Conservation (phyloP, 23 tunicate genomes). For the Halocynthia aurantium region DNA sequence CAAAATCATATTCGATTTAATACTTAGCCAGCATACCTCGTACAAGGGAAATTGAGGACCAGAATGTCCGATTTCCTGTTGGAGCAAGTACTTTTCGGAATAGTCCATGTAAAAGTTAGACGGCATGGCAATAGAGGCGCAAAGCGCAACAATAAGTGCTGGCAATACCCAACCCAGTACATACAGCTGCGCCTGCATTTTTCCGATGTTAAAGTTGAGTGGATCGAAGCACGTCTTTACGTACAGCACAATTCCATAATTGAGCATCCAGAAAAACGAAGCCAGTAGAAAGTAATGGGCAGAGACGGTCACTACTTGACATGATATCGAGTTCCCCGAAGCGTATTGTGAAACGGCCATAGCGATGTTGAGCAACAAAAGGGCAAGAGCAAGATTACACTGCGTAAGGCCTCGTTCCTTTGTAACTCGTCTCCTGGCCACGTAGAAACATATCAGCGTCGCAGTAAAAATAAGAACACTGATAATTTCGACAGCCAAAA, state of each 20-base stretch:
- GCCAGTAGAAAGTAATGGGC: conserved; percentile 7
- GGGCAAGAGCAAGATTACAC: neutral
- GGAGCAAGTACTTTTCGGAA: neutral
- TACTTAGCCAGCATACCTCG: conserved; percentile 3
- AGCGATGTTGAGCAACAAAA: conserved; percentile 1
- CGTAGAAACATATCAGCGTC: neutral
- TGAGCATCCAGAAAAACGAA: conserved; percentile 6
- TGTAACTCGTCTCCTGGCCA: conserved; percentile 1
- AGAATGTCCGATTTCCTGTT: neutral
- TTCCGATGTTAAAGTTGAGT: neutral
- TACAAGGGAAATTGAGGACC: neutral
- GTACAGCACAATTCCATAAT: neutral
- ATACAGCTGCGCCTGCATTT: neutral
- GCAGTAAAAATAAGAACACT: neutral
- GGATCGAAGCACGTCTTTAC: neutral
- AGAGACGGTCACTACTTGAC: neutral
- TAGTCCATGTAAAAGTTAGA: neutral
- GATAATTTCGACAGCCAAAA: neutral
- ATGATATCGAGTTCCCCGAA: neutral
- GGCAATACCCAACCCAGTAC: conserved; percentile 2
- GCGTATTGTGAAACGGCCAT: neutral
- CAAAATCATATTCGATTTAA: neutral
- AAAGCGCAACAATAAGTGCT: neutral
- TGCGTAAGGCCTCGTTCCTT: conserved; percentile 5
- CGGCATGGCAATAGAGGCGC: neutral